Percentiles rank a stretch among this genome's conserved stretches.
Conservation (phyloP, 2,888 invertebrate genomes). For the Cryptosula pallasiana region DNA sequence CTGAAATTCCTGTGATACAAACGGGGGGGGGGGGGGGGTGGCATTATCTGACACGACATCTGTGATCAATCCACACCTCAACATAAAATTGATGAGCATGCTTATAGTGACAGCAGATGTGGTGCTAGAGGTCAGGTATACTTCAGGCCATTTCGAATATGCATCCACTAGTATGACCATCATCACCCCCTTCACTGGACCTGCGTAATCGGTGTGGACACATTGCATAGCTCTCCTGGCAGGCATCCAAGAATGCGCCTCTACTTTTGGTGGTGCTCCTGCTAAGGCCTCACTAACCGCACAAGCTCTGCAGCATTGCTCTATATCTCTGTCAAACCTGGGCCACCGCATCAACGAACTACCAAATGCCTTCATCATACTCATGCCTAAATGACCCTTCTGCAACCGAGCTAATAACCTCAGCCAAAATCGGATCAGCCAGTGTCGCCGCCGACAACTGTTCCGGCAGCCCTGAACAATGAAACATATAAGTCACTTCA, state of each 20-base stretch:
- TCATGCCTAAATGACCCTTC: not conserved
- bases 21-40: no score
- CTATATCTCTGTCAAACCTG: not conserved
- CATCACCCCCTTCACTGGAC: not conserved
- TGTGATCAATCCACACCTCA: not conserved
- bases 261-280: not conserved
- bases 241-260: not conserved
- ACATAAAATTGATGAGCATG: not conserved
- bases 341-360: not conserved
- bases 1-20: not conserved
- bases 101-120: not conserved
- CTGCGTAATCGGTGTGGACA: slow-evolving; percentile 4
- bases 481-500: not conserved
- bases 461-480: not conserved
- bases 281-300: not conserved
- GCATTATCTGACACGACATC: slow-evolving; percentile 9
- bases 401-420: not conserved
- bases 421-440: not conserved
- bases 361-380: not conserved
- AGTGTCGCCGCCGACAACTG: not conserved
- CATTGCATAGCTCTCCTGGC: not conserved
- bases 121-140: not conserved
- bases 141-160: slow-evolving; percentile 16
- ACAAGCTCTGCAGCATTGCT: not conserved
- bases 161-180: not conserved